Conservation (phyloP, 92 coral and sea anemone species). For the Parazoanthus atlanticus region DNA sequence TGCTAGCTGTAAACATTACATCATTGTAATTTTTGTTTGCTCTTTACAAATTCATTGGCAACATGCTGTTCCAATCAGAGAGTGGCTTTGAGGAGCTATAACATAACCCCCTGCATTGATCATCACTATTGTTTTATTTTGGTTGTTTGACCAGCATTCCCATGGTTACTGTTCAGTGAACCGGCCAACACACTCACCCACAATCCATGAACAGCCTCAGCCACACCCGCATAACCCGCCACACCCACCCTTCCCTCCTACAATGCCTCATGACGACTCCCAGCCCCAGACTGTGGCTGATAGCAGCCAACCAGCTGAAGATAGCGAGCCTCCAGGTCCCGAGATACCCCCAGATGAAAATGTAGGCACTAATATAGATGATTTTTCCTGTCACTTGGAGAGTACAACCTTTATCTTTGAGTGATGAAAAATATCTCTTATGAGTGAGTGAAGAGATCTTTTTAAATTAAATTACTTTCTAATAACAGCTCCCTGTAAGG, state of each 20-base stretch:
- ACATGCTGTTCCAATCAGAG: too few relatives aligned
- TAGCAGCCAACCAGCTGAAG: constrained; percentile 9
- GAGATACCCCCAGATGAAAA: constrained; percentile 39
- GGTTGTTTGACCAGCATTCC: constrained; percentile 84
- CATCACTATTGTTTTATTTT: constrained; percentile 5
- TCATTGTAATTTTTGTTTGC: too few relatives aligned
- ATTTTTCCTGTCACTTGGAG: background rate
- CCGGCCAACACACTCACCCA: constrained; percentile 10
- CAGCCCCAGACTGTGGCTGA: constrained; percentile 12
- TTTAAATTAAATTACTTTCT: too few relatives aligned
- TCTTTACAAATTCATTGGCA: too few relatives aligned
- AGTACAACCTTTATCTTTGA: background rate
- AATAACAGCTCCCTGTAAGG: too few relatives aligned
- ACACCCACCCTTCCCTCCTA: constrained; percentile 2
- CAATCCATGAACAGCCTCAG: background rate
- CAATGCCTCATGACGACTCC: constrained; percentile 20
- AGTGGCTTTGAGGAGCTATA: too few relatives aligned
- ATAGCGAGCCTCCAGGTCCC: constrained; percentile 1
- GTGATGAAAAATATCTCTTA: background rate
- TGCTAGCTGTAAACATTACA: too few relatives aligned
- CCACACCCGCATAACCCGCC: background rate
- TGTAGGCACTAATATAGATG: constrained; percentile 16
- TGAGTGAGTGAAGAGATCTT: too few relatives aligned
- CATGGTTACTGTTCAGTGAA: constrained; percentile 45
- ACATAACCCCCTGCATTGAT: too few relatives aligned